Evolutionary conservation across 2,113 vertebrate genomes (phyloP).

Genomic region (Pogona vitticeps): DNA sequence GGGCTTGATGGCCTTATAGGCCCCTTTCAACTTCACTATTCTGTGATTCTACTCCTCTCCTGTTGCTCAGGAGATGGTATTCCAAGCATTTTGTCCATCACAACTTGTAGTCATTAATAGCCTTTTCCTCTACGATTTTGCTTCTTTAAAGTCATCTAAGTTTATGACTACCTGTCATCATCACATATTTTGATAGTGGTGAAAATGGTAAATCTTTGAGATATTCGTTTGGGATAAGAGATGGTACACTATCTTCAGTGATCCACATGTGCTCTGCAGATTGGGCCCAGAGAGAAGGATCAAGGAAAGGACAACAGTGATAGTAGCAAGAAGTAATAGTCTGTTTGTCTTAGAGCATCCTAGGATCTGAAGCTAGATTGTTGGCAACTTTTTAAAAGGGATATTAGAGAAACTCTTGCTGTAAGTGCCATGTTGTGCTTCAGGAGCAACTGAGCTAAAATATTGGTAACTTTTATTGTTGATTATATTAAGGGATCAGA

Average conservation of each 20-base stretch:
- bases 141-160: neutral
- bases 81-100: neutral
- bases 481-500: neutral
- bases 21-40: too few relatives aligned
- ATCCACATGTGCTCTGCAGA: too few relatives aligned
- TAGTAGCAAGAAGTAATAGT: neutral
- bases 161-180: neutral
- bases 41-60: neutral
- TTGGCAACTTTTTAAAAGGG: neutral
- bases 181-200: neutral
- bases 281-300: neutral
- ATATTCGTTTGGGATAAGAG: neutral
- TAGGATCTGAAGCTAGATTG: neutral
- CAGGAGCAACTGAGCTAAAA: constrained; percentile 25
- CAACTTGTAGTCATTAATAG: neutral
- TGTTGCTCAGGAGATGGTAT: neutral
- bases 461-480: neutral
- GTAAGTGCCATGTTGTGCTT: neutral
- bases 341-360: neutral
- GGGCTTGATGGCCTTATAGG: too few relatives aligned
- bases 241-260: too few relatives aligned
- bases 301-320: neutral
- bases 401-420: neutral
- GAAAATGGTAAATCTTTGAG: neutral
- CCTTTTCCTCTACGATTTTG: neutral